Percentiles rank a stretch among this genome's conserved stretches.
These are phyloP conservation scores for Andrena bucephala DNA, from an alignment of 2,888 invertebrate genomes.

Conservation along the genomic window DNA sequence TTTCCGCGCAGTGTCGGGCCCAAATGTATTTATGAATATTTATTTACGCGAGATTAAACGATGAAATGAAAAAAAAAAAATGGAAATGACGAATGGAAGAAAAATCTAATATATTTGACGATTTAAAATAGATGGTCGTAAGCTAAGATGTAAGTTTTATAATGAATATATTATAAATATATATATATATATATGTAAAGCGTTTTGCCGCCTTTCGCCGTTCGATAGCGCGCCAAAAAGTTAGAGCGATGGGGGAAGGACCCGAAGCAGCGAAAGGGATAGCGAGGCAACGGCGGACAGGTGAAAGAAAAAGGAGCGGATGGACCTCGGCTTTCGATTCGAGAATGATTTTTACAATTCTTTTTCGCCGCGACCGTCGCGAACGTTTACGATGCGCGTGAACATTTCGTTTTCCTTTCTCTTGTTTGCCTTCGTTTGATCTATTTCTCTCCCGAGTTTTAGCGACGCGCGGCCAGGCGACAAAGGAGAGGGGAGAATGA, in stretches of 20 bases:
- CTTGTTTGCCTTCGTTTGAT: constrained; percentile 13
- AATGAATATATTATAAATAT: constrained; percentile 64
- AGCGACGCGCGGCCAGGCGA: constrained; percentile 26
- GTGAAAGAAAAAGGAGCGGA: constrained; percentile 28
- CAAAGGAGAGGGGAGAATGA: constrained; percentile 17
- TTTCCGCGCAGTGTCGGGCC: constrained; percentile 54
- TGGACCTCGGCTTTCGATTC: constrained; percentile 73
- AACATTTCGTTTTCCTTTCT: constrained; percentile 37
- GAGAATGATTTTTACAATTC: constrained; percentile 12
- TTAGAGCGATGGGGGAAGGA: constrained; percentile 41
- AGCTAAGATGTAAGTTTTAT: constrained; percentile 75
- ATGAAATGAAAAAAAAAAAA: constrained; percentile 24
- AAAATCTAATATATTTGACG: constrained; percentile 80
- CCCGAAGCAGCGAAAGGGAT: constrained; percentile 66
- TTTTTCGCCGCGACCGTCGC: constrained; percentile 38
- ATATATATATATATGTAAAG: constrained; percentile 57
- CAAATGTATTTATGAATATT: constrained; percentile 79
- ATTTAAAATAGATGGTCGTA: constrained; percentile 74
- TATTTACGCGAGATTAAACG: constrained; percentile 77
- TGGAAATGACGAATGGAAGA: constrained; percentile 66
- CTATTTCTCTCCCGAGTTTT: constrained; percentile 32
- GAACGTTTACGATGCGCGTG: constrained; percentile 41
- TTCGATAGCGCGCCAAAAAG: constrained; percentile 54
- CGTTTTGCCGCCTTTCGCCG: constrained; percentile 68
- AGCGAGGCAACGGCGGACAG: constrained; percentile 73